Conservation (phyloP, 1,140 invertebrate species). For the Drosophila albomicans region DNA sequence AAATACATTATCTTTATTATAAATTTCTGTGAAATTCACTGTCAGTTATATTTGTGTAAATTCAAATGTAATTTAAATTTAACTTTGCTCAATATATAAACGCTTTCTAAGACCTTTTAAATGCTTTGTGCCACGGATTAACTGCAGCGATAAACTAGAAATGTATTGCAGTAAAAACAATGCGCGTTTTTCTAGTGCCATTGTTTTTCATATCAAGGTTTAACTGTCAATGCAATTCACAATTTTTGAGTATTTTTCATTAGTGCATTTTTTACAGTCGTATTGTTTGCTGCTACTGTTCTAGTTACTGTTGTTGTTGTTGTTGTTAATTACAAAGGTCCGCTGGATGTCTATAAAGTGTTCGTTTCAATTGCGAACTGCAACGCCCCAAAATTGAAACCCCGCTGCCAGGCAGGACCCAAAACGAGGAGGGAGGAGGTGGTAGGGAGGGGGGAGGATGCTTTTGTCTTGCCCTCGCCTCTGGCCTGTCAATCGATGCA, state of each 20-base stretch:
- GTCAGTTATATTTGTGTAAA: too few relatives aligned
- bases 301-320: neutral
- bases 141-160: neutral
- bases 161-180: neutral
- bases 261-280: slow-evolving; percentile 48
- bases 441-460: too few relatives aligned
- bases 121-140: neutral
- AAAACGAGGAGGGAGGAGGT: neutral
- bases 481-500: slow-evolving; percentile 65
- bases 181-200: neutral
- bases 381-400: slow-evolving; percentile 24
- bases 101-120: neutral
- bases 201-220: slow-evolving; percentile 10
- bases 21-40: too few relatives aligned
- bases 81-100: too few relatives aligned
- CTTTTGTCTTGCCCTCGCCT: slow-evolving; percentile 10
- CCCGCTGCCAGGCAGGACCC: neutral
- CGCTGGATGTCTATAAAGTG: slow-evolving; percentile 51
- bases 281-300: slow-evolving; percentile 36
- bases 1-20: too few relatives aligned
- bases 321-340: slow-evolving; percentile 62
- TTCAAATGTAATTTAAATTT: too few relatives aligned
- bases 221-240: slow-evolving; percentile 41
- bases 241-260: slow-evolving; percentile 61
- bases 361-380: slow-evolving; percentile 54